Evolutionary conservation across 2,888 invertebrate species (phyloP), one percentile per base, ranked within the genome.

Genomic region (Sarcophaga variegata): DNA sequence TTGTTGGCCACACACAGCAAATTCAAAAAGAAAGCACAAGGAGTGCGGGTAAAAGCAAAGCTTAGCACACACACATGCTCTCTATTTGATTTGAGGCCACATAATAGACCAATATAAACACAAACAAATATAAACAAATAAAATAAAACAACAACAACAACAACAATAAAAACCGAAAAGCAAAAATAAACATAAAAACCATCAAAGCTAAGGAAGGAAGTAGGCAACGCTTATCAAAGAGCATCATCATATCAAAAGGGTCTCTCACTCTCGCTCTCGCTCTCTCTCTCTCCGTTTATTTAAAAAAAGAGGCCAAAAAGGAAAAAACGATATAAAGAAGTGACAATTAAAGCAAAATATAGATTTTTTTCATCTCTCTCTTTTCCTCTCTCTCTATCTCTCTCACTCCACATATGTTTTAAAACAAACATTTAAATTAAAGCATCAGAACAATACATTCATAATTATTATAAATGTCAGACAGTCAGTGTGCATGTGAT

Each of bases 71-170:
- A 22, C 22, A 22, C 22, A 22, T 22, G 11, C 12, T 47, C 20
- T 20, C 20, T 71, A 17, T 71, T 71, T 69, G 69, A 22, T 71
- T 22, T 71, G 8, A 71, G 25, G 27, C 54, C 54, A 71, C 54
- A 54, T 71, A 71, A 54, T 71, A 54, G 70, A 71, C 70, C 70
- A 71, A 71, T 71, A n/a, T 54, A 71, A 54, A 71, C 27, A 71
- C 49, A 71, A 71, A 71, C 49, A 49, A 49, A 63, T 14, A 25
- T 37, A 37, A 63, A 71, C 25, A 54, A 37, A 37, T 37, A 37
- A 37, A 37, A 37, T 37, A 37, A 37, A 37, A 37, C 37, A 37
- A 37, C 37, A 27, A 27, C 27, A 27, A 27, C 5, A 37, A 6
- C 6, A 2, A 37, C 8, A 37, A 37, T 37, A 37, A 37, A 37